phyloP scores from a whole-genome alignment of 2,797 vertebrate genomes.

The Lithobates sylvaticus region DNA sequence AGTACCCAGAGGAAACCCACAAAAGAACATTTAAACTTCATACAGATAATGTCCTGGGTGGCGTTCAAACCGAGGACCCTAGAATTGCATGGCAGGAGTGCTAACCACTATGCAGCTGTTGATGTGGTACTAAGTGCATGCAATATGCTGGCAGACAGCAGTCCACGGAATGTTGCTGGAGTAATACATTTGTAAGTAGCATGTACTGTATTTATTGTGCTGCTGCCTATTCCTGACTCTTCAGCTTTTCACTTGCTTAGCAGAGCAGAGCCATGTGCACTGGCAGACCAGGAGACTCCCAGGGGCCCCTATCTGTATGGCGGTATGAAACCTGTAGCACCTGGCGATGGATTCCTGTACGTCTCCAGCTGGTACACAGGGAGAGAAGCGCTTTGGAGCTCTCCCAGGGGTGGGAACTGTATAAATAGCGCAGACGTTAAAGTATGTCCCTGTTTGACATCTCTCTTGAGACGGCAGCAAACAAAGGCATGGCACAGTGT shows the following conservation, averaged over 20 bases:
- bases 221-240: neutral
- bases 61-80: no score
- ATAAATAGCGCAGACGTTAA: constrained; percentile 57
- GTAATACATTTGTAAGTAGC: no score
- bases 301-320: constrained; percentile 25
- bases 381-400: constrained; percentile 1
- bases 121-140: no score
- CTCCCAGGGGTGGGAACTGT: constrained; percentile 33
- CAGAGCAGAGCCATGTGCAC: constrained; percentile 8
- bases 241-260: neutral
- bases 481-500: constrained; percentile 34
- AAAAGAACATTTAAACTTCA: no score
- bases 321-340: constrained; percentile 44
- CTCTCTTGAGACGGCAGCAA: constrained; percentile 46
- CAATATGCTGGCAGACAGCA: no score
- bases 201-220: neutral
- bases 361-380: constrained; percentile 10
- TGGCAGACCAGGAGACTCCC: constrained; percentile 27
- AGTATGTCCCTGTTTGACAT: constrained; percentile 49
- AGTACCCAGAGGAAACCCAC: no score
- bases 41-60: no score
- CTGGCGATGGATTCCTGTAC: constrained; percentile 51
- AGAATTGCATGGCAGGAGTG: no score
- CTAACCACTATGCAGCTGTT: no score
- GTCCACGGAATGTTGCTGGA: no score